Evolutionary conservation across 2,797 vertebrate species (phyloP), one percentile per base, ranked within the genome.

Genomic region (Lacerta bilineata): DNA sequence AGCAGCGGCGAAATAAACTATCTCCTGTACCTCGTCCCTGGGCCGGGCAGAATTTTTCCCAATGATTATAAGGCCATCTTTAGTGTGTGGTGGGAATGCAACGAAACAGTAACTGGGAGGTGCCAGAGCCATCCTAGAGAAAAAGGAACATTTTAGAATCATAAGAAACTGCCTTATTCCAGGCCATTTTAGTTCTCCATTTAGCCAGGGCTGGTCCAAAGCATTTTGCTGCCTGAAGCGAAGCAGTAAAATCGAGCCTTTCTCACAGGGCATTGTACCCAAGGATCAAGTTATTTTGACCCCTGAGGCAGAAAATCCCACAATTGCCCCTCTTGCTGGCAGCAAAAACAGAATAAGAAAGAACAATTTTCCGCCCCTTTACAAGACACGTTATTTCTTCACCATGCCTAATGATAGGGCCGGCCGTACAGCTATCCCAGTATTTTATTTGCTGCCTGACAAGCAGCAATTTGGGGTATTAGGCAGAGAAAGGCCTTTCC

Each of bases 11-110:
- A 97, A 95, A 92, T 97, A 97, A 75, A 97, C 95, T 10, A 98
- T 95, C 90, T 98, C 97, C 87, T 98, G 97, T 0, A 98, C 97
- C 89, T 98, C 97, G 90, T 98, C 97, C 91, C 97, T 93, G 55
- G 97, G 97, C 39, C 97, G 95, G 9, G 97, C 97, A 33, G 97
- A 98, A 87, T 98, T 98, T 90, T 98, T 98, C 13, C 97, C 97
- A 93, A 98, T 97, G 0, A 98, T 92, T 90, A 97, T 97, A 91
- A 95, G 91, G 5, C 95, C 96, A 2, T 97, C 97, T 91, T 95
- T 97, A 1, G 97, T 95, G 89, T 93, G 92, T 0, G 97, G 97
- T 1, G 97, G 97, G 89, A 98, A 96, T 75, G 96, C 96, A 90
- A 97, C 97, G 77, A 98, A 97, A 78, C 96, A 97, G 92, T 96